Evolutionary conservation across 2,797 vertebrate species (phyloP).

Genomic region (Gambusia yucatana): DNA sequence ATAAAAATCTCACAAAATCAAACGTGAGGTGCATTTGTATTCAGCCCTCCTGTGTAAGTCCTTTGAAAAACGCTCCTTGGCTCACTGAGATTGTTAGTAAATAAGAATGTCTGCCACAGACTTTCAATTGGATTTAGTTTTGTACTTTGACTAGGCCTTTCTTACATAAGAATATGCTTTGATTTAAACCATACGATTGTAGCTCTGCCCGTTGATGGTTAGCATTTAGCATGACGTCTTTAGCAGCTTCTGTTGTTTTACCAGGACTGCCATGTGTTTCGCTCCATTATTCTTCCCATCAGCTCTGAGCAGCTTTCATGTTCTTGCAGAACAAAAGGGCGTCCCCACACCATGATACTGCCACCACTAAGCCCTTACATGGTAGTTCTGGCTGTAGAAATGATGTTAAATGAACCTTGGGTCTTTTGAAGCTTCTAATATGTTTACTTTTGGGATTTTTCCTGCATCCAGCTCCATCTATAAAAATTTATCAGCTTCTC

Average conservation of each 20-base stretch:
- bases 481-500: background rate
- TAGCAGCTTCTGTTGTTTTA: background rate
- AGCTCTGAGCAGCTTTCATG: background rate
- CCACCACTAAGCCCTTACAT: background rate
- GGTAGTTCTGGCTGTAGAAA: background rate
- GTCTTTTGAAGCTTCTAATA: background rate
- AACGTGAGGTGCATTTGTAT: background rate
- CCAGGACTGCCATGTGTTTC: background rate
- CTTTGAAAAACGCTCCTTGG: background rate
- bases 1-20: background rate
- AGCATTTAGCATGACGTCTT: background rate
- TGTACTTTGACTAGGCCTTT: background rate
- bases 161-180: background rate
- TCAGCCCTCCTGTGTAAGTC: background rate
- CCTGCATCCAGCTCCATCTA: background rate
- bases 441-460: background rate
- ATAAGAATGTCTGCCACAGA: background rate
- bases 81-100: background rate
- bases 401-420: background rate
- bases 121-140: background rate
- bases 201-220: background rate
- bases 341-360: background rate
- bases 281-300: background rate
- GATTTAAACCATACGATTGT: background rate
- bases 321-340: background rate